Conservation (phyloP, 2,113 vertebrate species). For the Sialia sialis region DNA sequence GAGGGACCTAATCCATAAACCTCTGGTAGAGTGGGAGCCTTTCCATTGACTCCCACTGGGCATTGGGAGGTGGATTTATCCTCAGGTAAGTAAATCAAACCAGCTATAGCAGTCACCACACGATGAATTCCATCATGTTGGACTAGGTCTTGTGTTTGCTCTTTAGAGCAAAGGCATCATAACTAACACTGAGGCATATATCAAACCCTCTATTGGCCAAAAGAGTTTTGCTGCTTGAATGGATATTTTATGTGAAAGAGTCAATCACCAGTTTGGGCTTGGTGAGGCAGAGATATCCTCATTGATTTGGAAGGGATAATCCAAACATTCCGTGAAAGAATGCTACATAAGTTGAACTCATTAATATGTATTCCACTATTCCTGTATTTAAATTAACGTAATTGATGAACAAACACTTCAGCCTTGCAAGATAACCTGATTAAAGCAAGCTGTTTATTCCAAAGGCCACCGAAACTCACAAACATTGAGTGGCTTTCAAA, state of each 20-base stretch:
- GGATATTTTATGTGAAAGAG: neutral
- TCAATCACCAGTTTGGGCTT: neutral
- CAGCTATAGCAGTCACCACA: neutral
- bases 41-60: neutral
- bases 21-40: neutral
- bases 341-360: neutral
- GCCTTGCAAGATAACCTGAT: neutral
- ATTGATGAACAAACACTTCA: neutral
- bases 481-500: neutral
- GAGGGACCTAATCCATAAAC: neutral
- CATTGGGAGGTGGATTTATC: neutral
- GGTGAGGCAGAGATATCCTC: rapidly evolving
- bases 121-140: neutral
- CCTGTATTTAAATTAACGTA: neutral
- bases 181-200: neutral
- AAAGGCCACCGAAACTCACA: neutral
- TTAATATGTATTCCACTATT: neutral
- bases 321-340: neutral
- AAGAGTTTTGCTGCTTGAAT: neutral
- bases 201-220: neutral
- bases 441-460: neutral
- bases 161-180: neutral
- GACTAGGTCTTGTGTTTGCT: neutral
- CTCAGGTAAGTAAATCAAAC: neutral
- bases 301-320: neutral